Evolutionary conservation across 1,140 invertebrate genomes (phyloP).

Genomic region (Macrocentrus cingulum): DNA sequence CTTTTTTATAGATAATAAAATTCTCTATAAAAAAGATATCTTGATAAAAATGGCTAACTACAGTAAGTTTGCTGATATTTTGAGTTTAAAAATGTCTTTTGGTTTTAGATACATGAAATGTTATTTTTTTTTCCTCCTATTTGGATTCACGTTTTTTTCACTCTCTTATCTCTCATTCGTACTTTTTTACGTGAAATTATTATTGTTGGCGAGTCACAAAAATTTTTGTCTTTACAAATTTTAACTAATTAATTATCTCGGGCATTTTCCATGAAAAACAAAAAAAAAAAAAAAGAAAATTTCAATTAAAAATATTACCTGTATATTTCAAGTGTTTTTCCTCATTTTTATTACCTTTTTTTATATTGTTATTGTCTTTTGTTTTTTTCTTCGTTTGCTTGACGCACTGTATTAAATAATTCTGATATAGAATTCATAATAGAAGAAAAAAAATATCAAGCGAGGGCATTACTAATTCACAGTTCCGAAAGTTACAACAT

Average conservation of each 20-base stretch:
- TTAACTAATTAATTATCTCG: background rate
- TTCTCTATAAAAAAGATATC: no score
- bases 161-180: conserved; percentile 7
- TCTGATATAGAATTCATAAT: conserved; percentile 14
- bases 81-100: background rate
- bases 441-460: conserved; percentile 10
- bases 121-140: conserved; percentile 10
- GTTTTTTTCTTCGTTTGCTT: conserved; percentile 2
- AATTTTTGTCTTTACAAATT: background rate
- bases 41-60: no score
- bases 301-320: background rate
- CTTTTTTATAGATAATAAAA: no score
- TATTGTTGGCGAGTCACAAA: conserved; percentile 8
- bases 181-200: conserved; percentile 6
- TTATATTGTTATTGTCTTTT: conserved; percentile 12
- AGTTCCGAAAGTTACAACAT: conserved; percentile 20
- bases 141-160: background rate
- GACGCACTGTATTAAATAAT: background rate
- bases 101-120: background rate
- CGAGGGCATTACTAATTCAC: conserved; percentile 24
- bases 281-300: background rate
- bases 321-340: background rate
- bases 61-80: no score
- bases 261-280: no score
- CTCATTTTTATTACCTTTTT: background rate